A percentile compares a stretch with the other conserved stretches of the same genome.
phyloP scores from a whole-genome alignment of 2,113 vertebrate species.

The Macquaria ambigua region DNA sequence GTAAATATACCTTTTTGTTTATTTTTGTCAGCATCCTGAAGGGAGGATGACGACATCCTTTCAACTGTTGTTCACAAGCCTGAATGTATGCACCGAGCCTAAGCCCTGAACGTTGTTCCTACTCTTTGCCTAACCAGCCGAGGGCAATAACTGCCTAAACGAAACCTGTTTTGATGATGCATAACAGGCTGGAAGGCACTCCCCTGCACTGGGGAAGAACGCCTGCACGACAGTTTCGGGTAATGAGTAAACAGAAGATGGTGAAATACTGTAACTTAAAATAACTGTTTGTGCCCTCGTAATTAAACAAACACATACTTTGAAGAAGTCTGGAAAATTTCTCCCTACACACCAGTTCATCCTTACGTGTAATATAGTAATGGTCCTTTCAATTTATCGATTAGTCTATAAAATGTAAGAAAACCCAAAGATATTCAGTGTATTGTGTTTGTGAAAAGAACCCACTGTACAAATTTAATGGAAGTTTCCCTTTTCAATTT shows the following conservation, averaged over 20 bases:
- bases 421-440: not conserved
- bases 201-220: constrained; percentile 20
- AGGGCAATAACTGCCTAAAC: constrained; percentile 61
- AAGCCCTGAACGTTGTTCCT: constrained; percentile 16
- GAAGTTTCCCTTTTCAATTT: constrained; percentile 1
- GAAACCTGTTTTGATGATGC: constrained; percentile 71
- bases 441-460: constrained; percentile 1
- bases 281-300: not conserved
- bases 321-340: not conserved
- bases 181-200: constrained; percentile 45
- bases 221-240: constrained; percentile 46
- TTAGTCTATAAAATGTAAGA: not conserved
- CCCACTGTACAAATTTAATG: not conserved
- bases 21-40: constrained; percentile 45
- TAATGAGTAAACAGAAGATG: constrained; percentile 61
- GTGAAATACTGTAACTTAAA: constrained; percentile 30
- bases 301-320: constrained; percentile 14
- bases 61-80: constrained; percentile 48
- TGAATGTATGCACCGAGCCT: constrained; percentile 21
- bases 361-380: not conserved
- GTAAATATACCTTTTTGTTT: constrained; percentile 53
- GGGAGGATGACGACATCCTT: constrained; percentile 52
- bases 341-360: not conserved
- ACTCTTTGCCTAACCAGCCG: constrained; percentile 52
- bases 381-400: not conserved